These are phyloP conservation scores for Trichoplusia ni DNA, from an alignment of 1,140 invertebrate genomes.

Conservation along the genomic window DNA sequence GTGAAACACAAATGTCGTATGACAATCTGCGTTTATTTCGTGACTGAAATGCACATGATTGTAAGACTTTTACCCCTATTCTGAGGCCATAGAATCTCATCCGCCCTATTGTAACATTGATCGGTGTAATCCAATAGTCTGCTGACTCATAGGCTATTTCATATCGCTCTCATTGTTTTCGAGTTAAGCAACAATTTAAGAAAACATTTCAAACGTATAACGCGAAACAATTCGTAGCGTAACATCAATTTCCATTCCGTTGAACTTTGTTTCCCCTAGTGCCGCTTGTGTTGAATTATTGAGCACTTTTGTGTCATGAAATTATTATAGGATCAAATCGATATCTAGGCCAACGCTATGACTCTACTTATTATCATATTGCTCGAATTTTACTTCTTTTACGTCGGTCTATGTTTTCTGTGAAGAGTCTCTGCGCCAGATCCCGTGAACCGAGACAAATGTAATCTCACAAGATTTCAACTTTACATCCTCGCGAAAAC, in stretches of 20 bases:
- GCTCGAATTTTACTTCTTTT: conserved; percentile 5
- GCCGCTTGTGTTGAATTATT: background rate
- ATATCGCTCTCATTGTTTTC: background rate
- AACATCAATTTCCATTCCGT: conserved; percentile 7
- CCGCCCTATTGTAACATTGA: background rate
- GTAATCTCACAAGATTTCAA: conserved; percentile 33
- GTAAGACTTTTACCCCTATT: conserved; percentile 18
- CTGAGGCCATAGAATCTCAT: conserved; percentile 2
- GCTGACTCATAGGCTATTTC: background rate
- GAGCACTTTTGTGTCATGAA: background rate
- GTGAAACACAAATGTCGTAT: background rate
- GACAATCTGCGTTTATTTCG: conserved; percentile 26
- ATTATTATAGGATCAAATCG: conserved; percentile 1
- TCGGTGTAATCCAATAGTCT: background rate
- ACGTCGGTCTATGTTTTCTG: conserved; percentile 1
- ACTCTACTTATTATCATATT: background rate
- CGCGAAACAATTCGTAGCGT: background rate
- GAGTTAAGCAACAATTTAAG: background rate
- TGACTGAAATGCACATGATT: conserved; percentile 11
- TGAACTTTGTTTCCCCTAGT: background rate
- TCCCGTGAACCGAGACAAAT: conserved; percentile 21
- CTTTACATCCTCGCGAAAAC: conserved; percentile 40
- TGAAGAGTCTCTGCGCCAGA: conserved; percentile 21
- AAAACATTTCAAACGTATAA: background rate
- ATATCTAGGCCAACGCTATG: conserved; percentile 8